Percentiles rank a stretch among this genome's conserved stretches.
These are phyloP conservation scores for Unio pictorum DNA, from an alignment of 2,888 invertebrate species.

Conservation along the genomic window DNA sequence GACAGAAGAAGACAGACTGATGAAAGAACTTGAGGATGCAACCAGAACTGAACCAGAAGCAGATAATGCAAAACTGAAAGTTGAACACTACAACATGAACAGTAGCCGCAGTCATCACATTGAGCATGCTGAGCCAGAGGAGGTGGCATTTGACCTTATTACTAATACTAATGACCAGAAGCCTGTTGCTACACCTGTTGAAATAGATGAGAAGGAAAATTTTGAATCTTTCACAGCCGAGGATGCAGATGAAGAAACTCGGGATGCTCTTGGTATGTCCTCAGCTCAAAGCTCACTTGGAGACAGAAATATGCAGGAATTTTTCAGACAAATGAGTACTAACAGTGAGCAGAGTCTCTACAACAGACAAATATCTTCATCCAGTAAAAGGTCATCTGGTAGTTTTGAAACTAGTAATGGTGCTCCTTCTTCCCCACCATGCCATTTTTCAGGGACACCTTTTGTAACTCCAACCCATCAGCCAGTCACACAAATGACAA, in stretches of 20 bases:
- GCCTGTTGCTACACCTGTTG: constrained; percentile 28
- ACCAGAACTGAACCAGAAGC: too few relatives aligned
- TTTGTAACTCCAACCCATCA: constrained; percentile 53
- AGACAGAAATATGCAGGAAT: constrained; percentile 26
- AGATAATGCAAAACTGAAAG: too few relatives aligned
- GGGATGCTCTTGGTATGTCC: constrained; percentile 43
- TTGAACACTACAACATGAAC: too few relatives aligned
- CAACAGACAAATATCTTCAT: neutral
- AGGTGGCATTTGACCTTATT: constrained; percentile 37
- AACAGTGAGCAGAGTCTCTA: too few relatives aligned
- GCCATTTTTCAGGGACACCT: constrained; percentile 49
- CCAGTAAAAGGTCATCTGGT: constrained; percentile 6
- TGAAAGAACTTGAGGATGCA: too few relatives aligned
- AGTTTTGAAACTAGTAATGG: neutral
- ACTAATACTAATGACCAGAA: constrained; percentile 22
- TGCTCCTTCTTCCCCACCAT: constrained; percentile 32
- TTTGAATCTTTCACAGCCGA: constrained; percentile 64
- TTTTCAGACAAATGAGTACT: constrained; percentile 30
- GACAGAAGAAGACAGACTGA: too few relatives aligned
- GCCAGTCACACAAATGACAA: constrained; percentile 14
- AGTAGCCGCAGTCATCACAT: too few relatives aligned
- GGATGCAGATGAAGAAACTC: constrained; percentile 33
- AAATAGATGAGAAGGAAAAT: constrained; percentile 46
- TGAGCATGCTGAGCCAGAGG: constrained; percentile 31
- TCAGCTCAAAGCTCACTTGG: constrained; percentile 36